Conservation (phyloP, 2,113 vertebrate species). For the Vulpes lagopus region DNA sequence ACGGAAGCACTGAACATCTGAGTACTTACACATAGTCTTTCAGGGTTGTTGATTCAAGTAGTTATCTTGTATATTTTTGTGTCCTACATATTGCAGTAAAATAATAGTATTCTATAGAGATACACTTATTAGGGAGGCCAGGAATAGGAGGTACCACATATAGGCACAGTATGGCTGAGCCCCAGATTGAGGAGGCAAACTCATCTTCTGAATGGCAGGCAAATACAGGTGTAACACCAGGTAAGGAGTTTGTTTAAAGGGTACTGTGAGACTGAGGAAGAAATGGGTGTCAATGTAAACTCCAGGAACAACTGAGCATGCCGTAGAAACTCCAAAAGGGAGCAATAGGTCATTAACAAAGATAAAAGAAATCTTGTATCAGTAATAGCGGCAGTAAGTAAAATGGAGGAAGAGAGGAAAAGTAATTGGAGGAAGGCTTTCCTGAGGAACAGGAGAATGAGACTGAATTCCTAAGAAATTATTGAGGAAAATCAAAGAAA, state of each 20-base stretch:
- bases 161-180: background rate
- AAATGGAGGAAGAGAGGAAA: background rate
- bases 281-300: slow-evolving; percentile 3
- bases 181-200: background rate
- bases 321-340: background rate
- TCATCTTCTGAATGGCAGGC: background rate
- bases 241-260: background rate
- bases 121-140: slow-evolving; percentile 22
- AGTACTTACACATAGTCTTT: slow-evolving; percentile 28
- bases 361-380: background rate
- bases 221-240: background rate
- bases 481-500: background rate
- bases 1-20: slow-evolving; percentile 44
- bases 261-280: background rate
- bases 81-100: background rate
- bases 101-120: slow-evolving; percentile 34
- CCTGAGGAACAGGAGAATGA: background rate
- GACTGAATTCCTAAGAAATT: background rate
- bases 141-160: background rate
- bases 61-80: slow-evolving; percentile 36
- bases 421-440: background rate
- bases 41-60: slow-evolving; percentile 50
- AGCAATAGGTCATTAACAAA: slow-evolving; percentile 29
- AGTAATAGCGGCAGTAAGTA: background rate
- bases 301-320: background rate